Percentiles rank a stretch among this genome's conserved stretches.
Conservation (phyloP, 2,113 vertebrate species). For the Seriola dumerili region DNA sequence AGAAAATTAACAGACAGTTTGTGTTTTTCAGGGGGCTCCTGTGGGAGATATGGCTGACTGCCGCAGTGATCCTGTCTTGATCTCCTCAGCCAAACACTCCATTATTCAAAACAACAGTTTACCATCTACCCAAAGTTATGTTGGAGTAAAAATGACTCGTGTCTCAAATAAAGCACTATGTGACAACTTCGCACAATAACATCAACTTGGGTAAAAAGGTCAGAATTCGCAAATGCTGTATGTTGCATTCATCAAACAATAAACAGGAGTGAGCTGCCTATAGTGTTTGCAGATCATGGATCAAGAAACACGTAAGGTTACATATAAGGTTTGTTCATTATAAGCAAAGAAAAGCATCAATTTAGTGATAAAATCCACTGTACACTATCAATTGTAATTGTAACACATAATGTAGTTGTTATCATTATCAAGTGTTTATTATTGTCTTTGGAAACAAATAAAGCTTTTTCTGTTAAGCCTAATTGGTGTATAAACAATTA, state of each 20-base stretch:
- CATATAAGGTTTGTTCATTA: neutral
- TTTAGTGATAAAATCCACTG: neutral
- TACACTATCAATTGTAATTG: no score
- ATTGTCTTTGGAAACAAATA: no score
- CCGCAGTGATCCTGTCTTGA: slow-evolving; percentile 52
- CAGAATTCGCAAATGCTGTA: neutral
- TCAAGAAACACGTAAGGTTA: neutral
- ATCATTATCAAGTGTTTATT: no score
- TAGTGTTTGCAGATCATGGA: neutral
- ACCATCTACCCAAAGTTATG: slow-evolving; percentile 28
- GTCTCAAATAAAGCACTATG: slow-evolving; percentile 4
- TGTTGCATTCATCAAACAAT: neutral
- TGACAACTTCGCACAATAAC: slow-evolving; percentile 14
- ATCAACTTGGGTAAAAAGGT: slow-evolving; percentile 2
- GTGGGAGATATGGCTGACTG: slow-evolving; percentile 52
- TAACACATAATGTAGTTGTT: no score
- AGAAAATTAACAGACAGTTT: slow-evolving; percentile 63
- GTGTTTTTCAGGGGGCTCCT: slow-evolving; percentile 50
- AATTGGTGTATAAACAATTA: no score
- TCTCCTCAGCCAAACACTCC: slow-evolving; percentile 35
- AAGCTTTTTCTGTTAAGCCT: no score
- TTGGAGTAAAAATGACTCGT: slow-evolving; percentile 16
- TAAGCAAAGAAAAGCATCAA: neutral
- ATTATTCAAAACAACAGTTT: slow-evolving; percentile 57
- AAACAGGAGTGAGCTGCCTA: neutral